Conservation (phyloP, 2,797 vertebrate genomes). For the Cossypha caffra region DNA sequence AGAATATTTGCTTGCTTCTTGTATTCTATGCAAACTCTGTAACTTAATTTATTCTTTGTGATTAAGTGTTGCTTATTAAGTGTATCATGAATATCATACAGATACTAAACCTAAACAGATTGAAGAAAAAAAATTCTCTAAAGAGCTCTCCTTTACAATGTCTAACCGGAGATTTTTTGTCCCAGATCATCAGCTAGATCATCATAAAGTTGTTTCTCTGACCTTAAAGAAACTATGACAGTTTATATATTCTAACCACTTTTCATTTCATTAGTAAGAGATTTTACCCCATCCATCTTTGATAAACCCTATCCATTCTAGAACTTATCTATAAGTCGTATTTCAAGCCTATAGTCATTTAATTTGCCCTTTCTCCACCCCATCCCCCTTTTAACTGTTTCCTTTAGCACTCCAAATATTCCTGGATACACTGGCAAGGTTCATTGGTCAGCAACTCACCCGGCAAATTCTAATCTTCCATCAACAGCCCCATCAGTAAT, state of each 20-base stretch:
- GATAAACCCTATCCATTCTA: background rate
- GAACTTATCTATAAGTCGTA: background rate
- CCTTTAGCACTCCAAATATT: constrained; percentile 77
- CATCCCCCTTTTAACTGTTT: constrained; percentile 38
- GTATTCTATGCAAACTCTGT: background rate
- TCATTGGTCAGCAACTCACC: constrained; percentile 74
- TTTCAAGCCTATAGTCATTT: constrained; percentile 19
- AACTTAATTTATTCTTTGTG: background rate
- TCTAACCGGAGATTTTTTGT: background rate
- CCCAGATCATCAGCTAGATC: background rate
- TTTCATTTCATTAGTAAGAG: background rate
- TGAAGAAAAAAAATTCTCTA: too few species aligned
- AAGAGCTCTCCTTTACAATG: background rate
- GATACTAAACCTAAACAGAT: background rate
- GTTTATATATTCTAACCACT: background rate
- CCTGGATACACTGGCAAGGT: constrained; percentile 82
- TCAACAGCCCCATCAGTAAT: constrained; percentile 58
- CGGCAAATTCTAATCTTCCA: constrained; percentile 73
- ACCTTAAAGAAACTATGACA: background rate
- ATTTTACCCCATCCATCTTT: background rate
- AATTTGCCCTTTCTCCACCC: constrained; percentile 16
- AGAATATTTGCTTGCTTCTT: background rate
- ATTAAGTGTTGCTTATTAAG: background rate
- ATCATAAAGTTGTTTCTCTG: background rate
- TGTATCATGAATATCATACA: background rate